phyloP scores from a whole-genome alignment of 2,113 vertebrate species.

The Coturnix japonica region DNA sequence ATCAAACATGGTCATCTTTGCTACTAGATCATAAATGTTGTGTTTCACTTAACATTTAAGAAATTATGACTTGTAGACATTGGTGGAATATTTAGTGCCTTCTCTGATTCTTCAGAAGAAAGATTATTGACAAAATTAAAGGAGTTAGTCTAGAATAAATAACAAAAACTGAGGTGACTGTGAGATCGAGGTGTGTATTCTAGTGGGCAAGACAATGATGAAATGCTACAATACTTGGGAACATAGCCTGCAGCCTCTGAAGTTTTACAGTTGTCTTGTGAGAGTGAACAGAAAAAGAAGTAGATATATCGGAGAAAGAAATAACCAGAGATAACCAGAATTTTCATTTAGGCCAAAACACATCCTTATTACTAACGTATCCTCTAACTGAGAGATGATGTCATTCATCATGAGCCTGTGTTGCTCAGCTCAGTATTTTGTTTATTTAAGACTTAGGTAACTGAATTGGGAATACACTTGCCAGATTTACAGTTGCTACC shows the following conservation, averaged over 20 bases:
- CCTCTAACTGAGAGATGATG: not conserved
- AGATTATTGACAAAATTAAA: not conserved
- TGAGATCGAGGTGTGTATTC: not conserved
- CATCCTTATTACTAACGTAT: not conserved
- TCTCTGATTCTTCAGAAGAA: not conserved
- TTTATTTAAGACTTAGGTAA: not conserved
- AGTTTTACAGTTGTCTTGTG: not conserved
- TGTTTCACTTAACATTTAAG: not conserved
- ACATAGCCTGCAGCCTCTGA: not conserved
- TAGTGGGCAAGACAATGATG: not conserved
- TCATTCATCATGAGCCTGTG: not conserved
- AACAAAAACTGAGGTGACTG: not conserved
- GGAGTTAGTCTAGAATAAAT: not conserved
- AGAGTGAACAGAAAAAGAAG: not conserved
- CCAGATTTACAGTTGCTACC: not conserved
- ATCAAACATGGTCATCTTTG: not conserved
- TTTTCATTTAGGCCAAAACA: not conserved
- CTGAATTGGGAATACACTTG: not conserved
- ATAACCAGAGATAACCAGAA: not conserved
- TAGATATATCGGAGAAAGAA: not conserved
- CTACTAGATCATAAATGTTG: not conserved
- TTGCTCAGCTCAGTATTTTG: not conserved
- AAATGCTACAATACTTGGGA: not conserved
- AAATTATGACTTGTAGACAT: not conserved
- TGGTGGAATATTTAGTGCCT: not conserved